Evolutionary conservation across 2,888 invertebrate genomes (phyloP).

Genomic region (Yponomeuta sedellus): DNA sequence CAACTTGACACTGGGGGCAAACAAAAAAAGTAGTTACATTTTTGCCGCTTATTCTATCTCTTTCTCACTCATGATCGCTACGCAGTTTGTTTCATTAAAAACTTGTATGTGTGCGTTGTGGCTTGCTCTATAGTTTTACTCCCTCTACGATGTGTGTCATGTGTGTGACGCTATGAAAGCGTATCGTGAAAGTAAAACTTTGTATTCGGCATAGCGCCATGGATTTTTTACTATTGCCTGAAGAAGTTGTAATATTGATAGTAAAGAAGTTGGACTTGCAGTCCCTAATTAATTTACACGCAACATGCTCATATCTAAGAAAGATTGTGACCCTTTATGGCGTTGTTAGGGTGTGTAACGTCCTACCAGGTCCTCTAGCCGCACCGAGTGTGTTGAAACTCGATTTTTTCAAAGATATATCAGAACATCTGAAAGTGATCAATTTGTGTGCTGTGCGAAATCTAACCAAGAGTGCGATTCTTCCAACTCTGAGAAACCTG

Average conservation of each 20-base stretch:
- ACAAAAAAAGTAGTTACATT: too few relatives aligned
- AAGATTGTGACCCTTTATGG: constrained; percentile 36
- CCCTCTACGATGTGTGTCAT: too few relatives aligned
- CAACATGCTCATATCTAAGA: constrained; percentile 36
- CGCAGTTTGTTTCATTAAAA: too few relatives aligned
- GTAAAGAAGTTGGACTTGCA: constrained; percentile 41
- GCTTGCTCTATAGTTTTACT: too few relatives aligned
- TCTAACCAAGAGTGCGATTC: constrained; percentile 38
- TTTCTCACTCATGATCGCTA: too few relatives aligned
- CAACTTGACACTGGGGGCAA: too few relatives aligned
- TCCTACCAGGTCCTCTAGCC: constrained; percentile 43
- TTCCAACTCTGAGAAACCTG: constrained; percentile 40
- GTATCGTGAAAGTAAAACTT: too few relatives aligned
- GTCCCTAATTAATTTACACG: constrained; percentile 39
- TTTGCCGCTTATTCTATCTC: too few relatives aligned
- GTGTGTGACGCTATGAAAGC: too few relatives aligned
- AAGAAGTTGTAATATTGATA: constrained; percentile 55
- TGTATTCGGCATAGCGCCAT: not conserved
- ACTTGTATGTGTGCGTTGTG: too few relatives aligned
- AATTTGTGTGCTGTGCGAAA: constrained; percentile 46
- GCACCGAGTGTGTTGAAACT: constrained; percentile 41
- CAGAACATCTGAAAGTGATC: constrained; percentile 39
- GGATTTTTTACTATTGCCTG: constrained; percentile 31
- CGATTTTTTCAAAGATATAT: constrained; percentile 43
- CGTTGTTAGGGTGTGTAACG: constrained; percentile 37